Evolutionary conservation across 2,113 vertebrate genomes (phyloP).

Genomic region (Rhineura floridana): DNA sequence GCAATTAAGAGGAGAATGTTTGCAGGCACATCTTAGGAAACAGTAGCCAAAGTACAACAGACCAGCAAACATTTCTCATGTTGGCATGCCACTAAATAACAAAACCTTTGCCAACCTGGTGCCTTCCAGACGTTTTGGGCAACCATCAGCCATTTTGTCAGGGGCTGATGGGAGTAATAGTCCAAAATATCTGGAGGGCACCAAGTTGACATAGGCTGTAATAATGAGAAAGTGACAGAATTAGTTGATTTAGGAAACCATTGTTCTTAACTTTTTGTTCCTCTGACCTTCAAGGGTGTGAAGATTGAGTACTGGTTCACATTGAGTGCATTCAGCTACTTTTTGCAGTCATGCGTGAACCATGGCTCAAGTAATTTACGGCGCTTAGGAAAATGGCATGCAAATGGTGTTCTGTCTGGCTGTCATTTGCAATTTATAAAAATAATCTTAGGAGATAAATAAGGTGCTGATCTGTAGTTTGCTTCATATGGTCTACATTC

Average conservation of each 20-base stretch:
- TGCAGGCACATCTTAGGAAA: not conserved
- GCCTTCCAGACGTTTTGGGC: no score
- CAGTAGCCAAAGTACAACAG: not conserved
- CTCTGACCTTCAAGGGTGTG: not conserved
- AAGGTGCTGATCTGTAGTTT: not conserved
- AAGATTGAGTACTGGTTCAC: not conserved
- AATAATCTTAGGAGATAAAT: slow-evolving; percentile 24
- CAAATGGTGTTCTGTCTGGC: slow-evolving; percentile 1
- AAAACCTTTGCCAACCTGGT: not conserved
- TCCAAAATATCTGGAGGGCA: no score
- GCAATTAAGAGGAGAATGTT: not conserved
- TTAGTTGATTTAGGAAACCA: not conserved
- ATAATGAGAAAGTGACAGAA: not conserved
- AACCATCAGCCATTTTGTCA: no score
- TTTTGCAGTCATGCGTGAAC: not conserved
- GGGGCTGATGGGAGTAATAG: no score
- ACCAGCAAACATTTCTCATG: not conserved
- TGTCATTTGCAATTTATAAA: slow-evolving; percentile 15
- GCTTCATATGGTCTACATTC: not conserved
- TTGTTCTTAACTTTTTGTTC: not conserved
- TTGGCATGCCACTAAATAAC: not conserved
- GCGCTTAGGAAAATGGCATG: slow-evolving; percentile 4
- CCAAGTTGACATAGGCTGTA: no score
- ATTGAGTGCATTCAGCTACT: not conserved
- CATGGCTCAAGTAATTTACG: not conserved